Percentiles rank a stretch among this genome's conserved stretches.
These are phyloP conservation scores for Eidolon dupreanum DNA, from an alignment of 2,797 vertebrate genomes.

Conservation along the genomic window DNA sequence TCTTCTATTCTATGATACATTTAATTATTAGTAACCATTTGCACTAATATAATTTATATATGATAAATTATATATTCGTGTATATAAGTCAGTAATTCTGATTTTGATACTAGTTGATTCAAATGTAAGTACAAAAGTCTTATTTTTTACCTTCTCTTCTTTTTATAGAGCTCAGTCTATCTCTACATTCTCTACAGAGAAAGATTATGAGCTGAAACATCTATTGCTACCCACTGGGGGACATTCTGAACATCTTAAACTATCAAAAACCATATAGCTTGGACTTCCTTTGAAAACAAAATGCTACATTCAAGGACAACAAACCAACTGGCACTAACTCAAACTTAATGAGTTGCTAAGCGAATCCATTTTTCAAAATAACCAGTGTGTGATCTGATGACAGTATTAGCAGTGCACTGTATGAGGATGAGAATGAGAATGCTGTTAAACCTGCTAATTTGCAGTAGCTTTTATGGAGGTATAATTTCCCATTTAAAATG, in stretches of 20 bases:
- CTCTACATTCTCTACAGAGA: neutral
- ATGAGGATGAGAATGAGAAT: neutral
- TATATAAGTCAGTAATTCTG: neutral
- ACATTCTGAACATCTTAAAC: conserved; percentile 55
- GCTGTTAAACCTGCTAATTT: conserved; percentile 20
- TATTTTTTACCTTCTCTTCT: neutral
- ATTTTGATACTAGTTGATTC: neutral
- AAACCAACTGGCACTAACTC: conserved; percentile 11
- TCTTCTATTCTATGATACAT: neutral
- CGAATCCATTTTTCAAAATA: conserved; percentile 13
- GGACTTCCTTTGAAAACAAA: conserved; percentile 36
- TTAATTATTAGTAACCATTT: neutral
- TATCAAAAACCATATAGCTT: neutral
- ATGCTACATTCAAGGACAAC: neutral
- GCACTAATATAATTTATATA: neutral
- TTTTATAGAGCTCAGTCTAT: neutral
- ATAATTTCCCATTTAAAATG: conserved; percentile 68
- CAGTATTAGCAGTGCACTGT: neutral
- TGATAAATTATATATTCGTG: neutral
- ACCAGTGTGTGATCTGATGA: neutral
- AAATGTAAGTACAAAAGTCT: neutral
- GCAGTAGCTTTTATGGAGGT: neutral
- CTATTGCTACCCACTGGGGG: neutral
- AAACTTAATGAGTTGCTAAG: neutral
- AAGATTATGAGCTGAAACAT: neutral